phyloP scores from a whole-genome alignment of 2,888 invertebrate species.

The Trichopoda pennipes region DNA sequence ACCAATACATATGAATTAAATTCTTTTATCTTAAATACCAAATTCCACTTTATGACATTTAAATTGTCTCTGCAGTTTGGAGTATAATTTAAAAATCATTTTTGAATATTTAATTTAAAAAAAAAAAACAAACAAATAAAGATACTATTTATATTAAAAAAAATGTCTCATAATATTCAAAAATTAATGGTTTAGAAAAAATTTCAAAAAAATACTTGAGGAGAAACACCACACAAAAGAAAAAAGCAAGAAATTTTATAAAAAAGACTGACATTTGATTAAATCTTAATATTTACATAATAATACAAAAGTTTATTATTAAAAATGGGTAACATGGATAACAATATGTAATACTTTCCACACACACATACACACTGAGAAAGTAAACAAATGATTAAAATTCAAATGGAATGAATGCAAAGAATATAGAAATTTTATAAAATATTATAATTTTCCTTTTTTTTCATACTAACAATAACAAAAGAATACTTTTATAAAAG shows the following conservation, averaged over 20 bases:
- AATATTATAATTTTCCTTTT: slow-evolving; percentile 19
- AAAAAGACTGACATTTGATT: slow-evolving; percentile 28
- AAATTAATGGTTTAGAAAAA: slow-evolving; percentile 49
- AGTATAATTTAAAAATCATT: slow-evolving; percentile 25
- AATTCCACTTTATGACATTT: slow-evolving; percentile 34
- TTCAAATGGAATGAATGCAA: slow-evolving; percentile 14
- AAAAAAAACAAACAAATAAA: not conserved
- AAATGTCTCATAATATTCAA: slow-evolving; percentile 44
- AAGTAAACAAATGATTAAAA: slow-evolving; percentile 27
- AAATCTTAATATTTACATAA: slow-evolving; percentile 60
- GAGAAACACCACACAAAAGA: slow-evolving; percentile 2
- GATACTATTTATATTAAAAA: not conserved
- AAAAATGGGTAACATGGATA: slow-evolving; percentile 49
- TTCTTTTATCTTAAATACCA: slow-evolving; percentile 25
- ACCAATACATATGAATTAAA: not conserved
- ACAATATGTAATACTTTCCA: slow-evolving; percentile 11
- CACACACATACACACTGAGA: slow-evolving; percentile 1
- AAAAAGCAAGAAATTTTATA: not conserved
- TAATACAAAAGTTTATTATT: slow-evolving; percentile 52
- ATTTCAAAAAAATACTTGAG: not conserved
- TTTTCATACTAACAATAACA: slow-evolving; percentile 22
- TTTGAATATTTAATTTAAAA: not conserved
- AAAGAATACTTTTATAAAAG: slow-evolving; percentile 32
- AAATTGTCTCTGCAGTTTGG: slow-evolving; percentile 26
- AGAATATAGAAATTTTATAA: slow-evolving; percentile 36